These are phyloP conservation scores for Halocynthia roretzi DNA, from an alignment of 23 tunicate genomes.

Conservation along the genomic window DNA sequence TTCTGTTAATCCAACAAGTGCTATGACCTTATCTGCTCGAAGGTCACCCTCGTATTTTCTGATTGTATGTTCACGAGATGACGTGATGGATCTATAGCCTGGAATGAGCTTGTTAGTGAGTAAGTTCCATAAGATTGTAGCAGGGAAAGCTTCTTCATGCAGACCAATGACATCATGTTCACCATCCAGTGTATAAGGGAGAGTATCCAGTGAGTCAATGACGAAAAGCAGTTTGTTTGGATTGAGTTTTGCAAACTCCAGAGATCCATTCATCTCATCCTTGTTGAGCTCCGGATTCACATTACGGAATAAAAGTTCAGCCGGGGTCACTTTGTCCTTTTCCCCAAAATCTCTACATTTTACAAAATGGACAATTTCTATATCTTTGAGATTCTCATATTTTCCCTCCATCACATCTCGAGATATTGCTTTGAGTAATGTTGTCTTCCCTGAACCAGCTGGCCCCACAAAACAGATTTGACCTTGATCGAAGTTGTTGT, in stretches of 20 bases:
- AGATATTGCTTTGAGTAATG: conserved; percentile 2
- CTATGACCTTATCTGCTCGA: not conserved
- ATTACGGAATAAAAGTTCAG: not conserved
- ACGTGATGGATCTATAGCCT: not conserved
- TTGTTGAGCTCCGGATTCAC: not conserved
- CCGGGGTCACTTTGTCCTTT: not conserved
- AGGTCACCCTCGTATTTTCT: not conserved
- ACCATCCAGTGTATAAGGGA: not conserved
- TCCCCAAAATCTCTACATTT: not conserved
- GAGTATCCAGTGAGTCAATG: conserved; percentile 8
- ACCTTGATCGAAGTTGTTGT: not conserved
- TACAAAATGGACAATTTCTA: not conserved
- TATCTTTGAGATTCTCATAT: not conserved
- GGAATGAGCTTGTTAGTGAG: not conserved
- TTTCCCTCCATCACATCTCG: not conserved
- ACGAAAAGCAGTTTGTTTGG: not conserved
- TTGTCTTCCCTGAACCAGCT: conserved; percentile 3
- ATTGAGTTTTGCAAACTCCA: not conserved
- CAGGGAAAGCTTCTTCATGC: not conserved
- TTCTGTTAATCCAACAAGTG: conserved; percentile 9
- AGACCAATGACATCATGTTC: not conserved
- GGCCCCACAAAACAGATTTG: conserved; percentile 2
- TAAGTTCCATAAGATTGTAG: not conserved
- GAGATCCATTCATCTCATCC: not conserved
- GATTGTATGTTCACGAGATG: conserved; percentile 8